Conservation (phyloP, 2,113 vertebrate genomes). For the Megaceryle torquata region DNA sequence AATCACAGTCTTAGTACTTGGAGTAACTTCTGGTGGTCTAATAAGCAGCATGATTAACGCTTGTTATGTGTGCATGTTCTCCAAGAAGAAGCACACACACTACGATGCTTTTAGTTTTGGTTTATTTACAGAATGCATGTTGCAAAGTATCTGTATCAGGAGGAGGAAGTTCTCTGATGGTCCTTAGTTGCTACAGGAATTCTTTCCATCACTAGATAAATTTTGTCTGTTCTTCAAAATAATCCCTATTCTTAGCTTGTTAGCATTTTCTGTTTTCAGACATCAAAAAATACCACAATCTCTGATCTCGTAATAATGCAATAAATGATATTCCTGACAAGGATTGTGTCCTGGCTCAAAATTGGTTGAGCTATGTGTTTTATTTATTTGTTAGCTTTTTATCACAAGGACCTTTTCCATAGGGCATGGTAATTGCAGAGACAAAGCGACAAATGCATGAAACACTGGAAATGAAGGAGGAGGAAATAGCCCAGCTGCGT, state of each 20-base stretch:
- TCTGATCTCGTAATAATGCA: not conserved
- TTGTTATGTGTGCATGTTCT: not conserved
- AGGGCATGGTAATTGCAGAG: conserved; percentile 98
- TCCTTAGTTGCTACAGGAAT: not conserved
- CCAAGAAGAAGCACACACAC: fast-evolving
- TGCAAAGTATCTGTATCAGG: not conserved
- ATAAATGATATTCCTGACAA: not conserved
- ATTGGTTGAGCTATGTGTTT: not conserved
- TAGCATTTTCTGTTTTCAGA: not conserved
- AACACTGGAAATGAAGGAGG: conserved; percentile 95
- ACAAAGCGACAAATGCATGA: conserved; percentile 97
- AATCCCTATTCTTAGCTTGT: not conserved
- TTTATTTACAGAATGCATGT: not conserved
- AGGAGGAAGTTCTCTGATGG: not conserved
- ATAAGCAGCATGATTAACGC: not conserved
- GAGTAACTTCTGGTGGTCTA: not conserved
- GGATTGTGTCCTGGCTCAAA: not conserved
- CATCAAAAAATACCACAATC: not conserved
- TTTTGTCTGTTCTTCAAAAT: not conserved
- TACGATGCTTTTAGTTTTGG: not conserved
- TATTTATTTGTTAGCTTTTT: conserved; percentile 32
- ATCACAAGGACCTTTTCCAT: conserved; percentile 48
- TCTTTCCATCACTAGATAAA: not conserved
- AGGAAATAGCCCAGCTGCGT: conserved; percentile 88
- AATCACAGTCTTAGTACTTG: not conserved